phyloP scores from a whole-genome alignment of 2,888 invertebrate species.

The Aleiodes testaceus region DNA sequence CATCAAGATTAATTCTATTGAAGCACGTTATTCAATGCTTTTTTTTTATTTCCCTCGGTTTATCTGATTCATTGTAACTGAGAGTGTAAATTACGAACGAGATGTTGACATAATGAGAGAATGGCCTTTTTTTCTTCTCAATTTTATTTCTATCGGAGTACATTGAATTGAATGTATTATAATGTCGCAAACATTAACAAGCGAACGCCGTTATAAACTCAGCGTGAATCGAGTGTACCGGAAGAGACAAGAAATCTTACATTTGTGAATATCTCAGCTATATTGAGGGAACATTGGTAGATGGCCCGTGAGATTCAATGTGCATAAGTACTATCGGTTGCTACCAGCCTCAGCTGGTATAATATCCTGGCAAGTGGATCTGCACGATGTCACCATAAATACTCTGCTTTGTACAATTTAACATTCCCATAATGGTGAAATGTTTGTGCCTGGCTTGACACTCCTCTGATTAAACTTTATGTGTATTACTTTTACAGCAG shows the following conservation, averaged over 20 bases:
- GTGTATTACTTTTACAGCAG: too few species aligned
- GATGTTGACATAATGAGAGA: slow-evolving; percentile 22
- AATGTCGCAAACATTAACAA: slow-evolving; percentile 21
- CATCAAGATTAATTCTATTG: slow-evolving; percentile 34
- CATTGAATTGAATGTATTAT: too few species aligned
- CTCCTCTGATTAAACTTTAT: neutral
- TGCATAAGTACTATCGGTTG: slow-evolving; percentile 57
- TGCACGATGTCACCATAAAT: slow-evolving; percentile 63
- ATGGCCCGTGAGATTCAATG: slow-evolving; percentile 59
- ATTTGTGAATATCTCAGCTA: slow-evolving; percentile 42
- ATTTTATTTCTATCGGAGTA: too few species aligned
- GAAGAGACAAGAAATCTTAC: slow-evolving; percentile 17
- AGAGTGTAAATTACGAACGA: slow-evolving; percentile 22
- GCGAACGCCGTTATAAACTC: slow-evolving; percentile 1
- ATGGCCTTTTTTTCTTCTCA: too few species aligned
- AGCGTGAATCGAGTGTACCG: slow-evolving; percentile 24
- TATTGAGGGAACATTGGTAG: slow-evolving; percentile 59
- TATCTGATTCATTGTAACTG: slow-evolving; percentile 16
- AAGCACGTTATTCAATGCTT: slow-evolving; percentile 2
- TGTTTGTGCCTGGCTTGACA: slow-evolving; percentile 59
- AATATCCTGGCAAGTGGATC: slow-evolving; percentile 31
- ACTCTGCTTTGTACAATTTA: slow-evolving; percentile 66
- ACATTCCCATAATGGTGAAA: slow-evolving; percentile 65
- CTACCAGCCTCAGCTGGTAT: slow-evolving; percentile 51
- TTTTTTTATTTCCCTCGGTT: neutral